phyloP scores from a whole-genome alignment of 2,797 vertebrate species.

The Anomalospiza imberbis region DNA sequence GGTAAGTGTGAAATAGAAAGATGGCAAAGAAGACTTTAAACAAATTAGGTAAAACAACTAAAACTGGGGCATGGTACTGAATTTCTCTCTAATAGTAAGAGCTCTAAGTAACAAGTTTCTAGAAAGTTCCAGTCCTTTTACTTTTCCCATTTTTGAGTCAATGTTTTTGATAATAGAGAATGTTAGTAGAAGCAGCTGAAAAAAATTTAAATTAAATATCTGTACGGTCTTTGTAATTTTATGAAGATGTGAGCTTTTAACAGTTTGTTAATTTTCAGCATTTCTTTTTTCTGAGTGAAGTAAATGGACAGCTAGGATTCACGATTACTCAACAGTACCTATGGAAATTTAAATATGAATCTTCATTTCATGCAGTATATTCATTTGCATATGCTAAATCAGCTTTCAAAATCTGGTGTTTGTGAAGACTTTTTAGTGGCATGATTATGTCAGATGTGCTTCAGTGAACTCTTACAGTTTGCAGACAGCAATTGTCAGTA shows the following conservation, averaged over 20 bases:
- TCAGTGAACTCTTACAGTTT: slow-evolving; percentile 65
- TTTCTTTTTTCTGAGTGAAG: background rate
- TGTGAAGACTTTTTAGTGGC: slow-evolving; percentile 50
- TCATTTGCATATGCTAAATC: slow-evolving; percentile 67
- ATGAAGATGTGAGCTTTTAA: background rate
- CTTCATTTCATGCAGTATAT: slow-evolving; percentile 1
- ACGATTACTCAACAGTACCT: slow-evolving; percentile 26
- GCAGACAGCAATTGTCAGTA: slow-evolving; percentile 69
- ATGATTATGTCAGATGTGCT: slow-evolving; percentile 69
- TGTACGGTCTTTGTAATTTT: background rate
- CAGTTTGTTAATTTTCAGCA: background rate
- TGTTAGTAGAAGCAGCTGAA: background rate
- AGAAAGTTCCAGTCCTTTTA: background rate
- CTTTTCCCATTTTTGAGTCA: background rate
- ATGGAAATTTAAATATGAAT: slow-evolving; percentile 51
- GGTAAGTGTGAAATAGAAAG: background rate
- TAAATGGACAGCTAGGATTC: background rate
- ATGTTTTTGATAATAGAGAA: background rate
- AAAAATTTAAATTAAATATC: background rate
- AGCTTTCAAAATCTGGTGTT: slow-evolving; percentile 64
- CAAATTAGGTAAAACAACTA: background rate
- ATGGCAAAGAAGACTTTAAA: background rate
- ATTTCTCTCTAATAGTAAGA: background rate
- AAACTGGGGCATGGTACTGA: background rate
- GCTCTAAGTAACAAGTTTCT: background rate